Evolutionary conservation across 2,113 vertebrate species (phyloP).

Genomic region (Halichoeres trimaculatus): DNA sequence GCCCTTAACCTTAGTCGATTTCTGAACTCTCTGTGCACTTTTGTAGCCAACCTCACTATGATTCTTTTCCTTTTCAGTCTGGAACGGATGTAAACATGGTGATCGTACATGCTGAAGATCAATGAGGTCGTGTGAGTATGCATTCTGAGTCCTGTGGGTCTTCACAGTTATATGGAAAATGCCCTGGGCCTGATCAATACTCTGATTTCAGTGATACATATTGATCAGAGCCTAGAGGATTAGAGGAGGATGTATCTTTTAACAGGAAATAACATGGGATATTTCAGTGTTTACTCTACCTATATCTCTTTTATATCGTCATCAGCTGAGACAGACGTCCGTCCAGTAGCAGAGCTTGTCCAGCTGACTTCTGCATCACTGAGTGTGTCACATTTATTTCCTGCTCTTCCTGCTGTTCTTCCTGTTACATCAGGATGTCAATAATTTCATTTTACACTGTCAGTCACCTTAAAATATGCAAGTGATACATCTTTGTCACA

Average conservation of each 20-base stretch:
- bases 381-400: too few relatives aligned
- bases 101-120: neutral
- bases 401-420: too few relatives aligned
- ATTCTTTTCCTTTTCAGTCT: neutral
- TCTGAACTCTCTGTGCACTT: neutral
- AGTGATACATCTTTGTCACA: conserved; percentile 13
- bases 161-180: conserved; percentile 23
- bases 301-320: too few relatives aligned
- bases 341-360: too few relatives aligned
- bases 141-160: conserved; percentile 26
- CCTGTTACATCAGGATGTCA: neutral
- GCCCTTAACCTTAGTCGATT: too few relatives aligned
- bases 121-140: neutral
- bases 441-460: conserved; percentile 8
- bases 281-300: neutral
- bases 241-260: neutral
- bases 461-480: conserved; percentile 34
- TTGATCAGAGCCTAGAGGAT: conserved; percentile 20
- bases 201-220: conserved; percentile 4
- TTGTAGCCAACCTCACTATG: neutral
- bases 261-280: neutral
- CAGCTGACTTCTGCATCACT: neutral
- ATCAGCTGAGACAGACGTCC: neutral
- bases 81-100: neutral
- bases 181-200: conserved; percentile 7